Conservation (phyloP, 1,140 invertebrate genomes). For the Cyrtorhinus lividipennis region DNA sequence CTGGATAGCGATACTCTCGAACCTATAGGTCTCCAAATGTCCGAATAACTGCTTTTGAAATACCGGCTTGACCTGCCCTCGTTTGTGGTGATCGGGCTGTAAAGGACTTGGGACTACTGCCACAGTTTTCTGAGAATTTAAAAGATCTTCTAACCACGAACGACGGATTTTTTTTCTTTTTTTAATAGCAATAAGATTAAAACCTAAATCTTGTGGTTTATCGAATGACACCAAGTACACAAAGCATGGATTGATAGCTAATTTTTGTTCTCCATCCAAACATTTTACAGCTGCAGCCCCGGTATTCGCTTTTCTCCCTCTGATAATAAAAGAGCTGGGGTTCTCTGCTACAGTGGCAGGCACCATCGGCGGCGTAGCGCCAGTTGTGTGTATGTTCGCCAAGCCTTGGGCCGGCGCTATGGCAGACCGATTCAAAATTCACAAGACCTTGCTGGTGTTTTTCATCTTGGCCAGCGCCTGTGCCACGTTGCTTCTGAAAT, state of each 20-base stretch:
- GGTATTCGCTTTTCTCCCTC: slow-evolving; percentile 33
- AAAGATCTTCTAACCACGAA: neutral
- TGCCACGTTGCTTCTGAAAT: neutral
- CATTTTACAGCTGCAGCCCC: slow-evolving; percentile 31
- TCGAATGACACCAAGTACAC: slow-evolving; percentile 14
- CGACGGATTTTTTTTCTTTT: too few species aligned
- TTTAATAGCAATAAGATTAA: neutral
- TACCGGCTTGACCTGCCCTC: too few species aligned
- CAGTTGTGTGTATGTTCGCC: slow-evolving; percentile 30
- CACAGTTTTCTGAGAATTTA: neutral
- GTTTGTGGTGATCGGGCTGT: too few species aligned
- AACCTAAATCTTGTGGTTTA: neutral
- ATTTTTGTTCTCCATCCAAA: neutral
- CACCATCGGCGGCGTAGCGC: slow-evolving; percentile 30
- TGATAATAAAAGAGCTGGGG: slow-evolving; percentile 34
- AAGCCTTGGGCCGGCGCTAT: slow-evolving; percentile 31
- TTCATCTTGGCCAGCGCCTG: slow-evolving; percentile 21
- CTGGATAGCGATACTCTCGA: too few species aligned
- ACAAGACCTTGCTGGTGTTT: slow-evolving; percentile 29
- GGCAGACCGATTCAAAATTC: slow-evolving; percentile 31
- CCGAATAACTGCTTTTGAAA: too few species aligned
- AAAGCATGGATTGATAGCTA: neutral
- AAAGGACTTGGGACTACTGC: too few species aligned
- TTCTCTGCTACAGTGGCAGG: slow-evolving; percentile 31
- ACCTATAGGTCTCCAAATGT: too few species aligned